Conservation (phyloP, 2,888 invertebrate species). For the Stenodera caucasica region DNA sequence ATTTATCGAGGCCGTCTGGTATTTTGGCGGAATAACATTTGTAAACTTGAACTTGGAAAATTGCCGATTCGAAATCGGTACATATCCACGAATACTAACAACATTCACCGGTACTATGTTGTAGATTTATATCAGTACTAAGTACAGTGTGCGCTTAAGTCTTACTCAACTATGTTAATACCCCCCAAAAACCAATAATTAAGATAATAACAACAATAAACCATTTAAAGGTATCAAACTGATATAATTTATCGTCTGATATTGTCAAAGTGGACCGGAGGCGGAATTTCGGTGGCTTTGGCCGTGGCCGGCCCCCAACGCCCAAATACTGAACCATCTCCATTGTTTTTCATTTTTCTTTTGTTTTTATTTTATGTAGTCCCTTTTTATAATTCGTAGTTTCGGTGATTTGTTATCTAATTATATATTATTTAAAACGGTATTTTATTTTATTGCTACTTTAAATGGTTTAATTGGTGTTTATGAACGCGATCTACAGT, state of each 20-base stretch:
- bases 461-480: constrained; percentile 34
- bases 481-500: constrained; percentile 31
- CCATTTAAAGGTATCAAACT: constrained; percentile 45
- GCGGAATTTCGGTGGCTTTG: constrained; percentile 42
- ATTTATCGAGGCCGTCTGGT: not conserved
- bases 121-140: constrained; percentile 32
- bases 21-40: too few species aligned
- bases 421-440: constrained; percentile 40
- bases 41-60: too few species aligned
- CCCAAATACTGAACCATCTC: constrained; percentile 19
- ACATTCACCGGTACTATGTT: too few species aligned
- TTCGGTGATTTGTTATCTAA: constrained; percentile 42
- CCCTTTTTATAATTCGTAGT: constrained; percentile 25
- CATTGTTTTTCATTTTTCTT: constrained; percentile 29
- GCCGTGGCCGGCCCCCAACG: constrained; percentile 25
- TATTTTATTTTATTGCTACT: constrained; percentile 41
- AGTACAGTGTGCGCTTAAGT: constrained; percentile 34
- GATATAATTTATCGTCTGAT: constrained; percentile 50
- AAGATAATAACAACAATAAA: constrained; percentile 53
- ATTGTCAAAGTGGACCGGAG: constrained; percentile 49
- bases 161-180: constrained; percentile 49
- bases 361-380: not conserved
- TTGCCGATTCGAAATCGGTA: not conserved
- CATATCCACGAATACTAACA: not conserved
- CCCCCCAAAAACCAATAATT: constrained; percentile 51